Evolutionary conservation across 2,888 invertebrate species (phyloP), one percentile per base, ranked within the genome.

Genomic region (Deilephila elpenor): DNA sequence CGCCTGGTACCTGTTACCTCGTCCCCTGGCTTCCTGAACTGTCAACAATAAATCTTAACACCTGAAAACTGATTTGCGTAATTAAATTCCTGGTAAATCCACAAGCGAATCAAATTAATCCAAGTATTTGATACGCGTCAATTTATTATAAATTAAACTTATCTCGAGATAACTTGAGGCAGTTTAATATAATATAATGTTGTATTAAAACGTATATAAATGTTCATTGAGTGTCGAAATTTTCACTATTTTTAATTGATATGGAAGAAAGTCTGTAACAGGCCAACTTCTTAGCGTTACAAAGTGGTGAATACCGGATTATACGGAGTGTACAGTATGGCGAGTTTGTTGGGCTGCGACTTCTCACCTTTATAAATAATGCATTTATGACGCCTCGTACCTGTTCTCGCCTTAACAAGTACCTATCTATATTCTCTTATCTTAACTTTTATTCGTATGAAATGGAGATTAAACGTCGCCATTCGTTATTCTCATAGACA

Each of bases 171-270:
- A 56, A 34, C 62, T 51, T 56, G 20, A 17, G 34, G 25, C 20
- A 67, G 44, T 67, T 67, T 67, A 67, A 67, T 67, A 20, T 44
- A 67, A 20, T 64, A 20, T 51, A 34, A 34, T 34, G 34, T 34
- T 34, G 6, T 34, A 34, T 6, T 25, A 25, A 64, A 67, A 67
- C 64, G 44, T 51, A 34, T 34, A 72, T 14, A 64, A 59, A 56
- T 72, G 34, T 56, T 25, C 56, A 64, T 64, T n/a, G 56, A 25
- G 56, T 56, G 32, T 71, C 56, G 56, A 53, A 72, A 64, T 72
- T 56, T 64, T 37, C 34, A 59, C 20, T 37, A 53, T 64, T 64
- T 72, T 72, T 64, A 72, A 72, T 72, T 72, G 64, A 64, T 64
- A 34, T 56, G 8, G 34, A 64, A 59, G 62, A 59, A 64, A 64